Base-by-base conservation (phyloP, 2,888 invertebrate species). In the Trichopoda pennipes region DNA sequence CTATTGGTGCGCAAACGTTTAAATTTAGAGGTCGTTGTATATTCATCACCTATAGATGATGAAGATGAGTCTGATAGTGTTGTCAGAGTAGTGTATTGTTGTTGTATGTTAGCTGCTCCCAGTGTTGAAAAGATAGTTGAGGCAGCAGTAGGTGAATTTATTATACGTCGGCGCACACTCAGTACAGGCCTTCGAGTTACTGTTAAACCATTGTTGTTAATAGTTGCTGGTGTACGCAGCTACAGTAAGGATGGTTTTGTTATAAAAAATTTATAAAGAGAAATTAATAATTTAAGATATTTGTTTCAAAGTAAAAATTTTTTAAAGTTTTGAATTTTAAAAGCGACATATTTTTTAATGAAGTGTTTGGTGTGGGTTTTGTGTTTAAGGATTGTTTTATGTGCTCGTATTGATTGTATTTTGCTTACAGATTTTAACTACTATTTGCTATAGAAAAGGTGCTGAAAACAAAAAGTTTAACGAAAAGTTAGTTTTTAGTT, bases 151-250 rank as follows among this genome's bases (percentile, higher is more conserved):
- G 85, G 73, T 68, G 86, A 78, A 82, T 88, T 89, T 70, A 89
- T 87, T 85, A 88, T 85, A 84, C 90, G 89, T 68, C 89, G 86
- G 81, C 90, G 90, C 85, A 90, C 90, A 77, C 89, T 90, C 84
- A 90, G 78, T 81, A 88, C 87, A 64, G 90, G 90, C 70, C 90
- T 89, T 64, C 89, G 89, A 74, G 89, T 87, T 68, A 84, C 86
- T 64, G 84, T 84, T 64, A 84, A 75, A 55, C 64, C 69, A 64
- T 84, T 84, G 72, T 23, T 70, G 81, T 77, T 75, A 77, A 73
- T 84, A 85, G 85, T 85, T 70, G 82, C 56, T 82, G 85, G 81
- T 74, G 85, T 83, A 68, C 85, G 88, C 72, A 84, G 83, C 86
- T 85, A 81, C 47, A 83, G 77, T 80, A 64, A 82, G 80, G 83